Evolutionary conservation across 2,797 vertebrate species (phyloP).

Genomic region (Naso thynnoides): DNA sequence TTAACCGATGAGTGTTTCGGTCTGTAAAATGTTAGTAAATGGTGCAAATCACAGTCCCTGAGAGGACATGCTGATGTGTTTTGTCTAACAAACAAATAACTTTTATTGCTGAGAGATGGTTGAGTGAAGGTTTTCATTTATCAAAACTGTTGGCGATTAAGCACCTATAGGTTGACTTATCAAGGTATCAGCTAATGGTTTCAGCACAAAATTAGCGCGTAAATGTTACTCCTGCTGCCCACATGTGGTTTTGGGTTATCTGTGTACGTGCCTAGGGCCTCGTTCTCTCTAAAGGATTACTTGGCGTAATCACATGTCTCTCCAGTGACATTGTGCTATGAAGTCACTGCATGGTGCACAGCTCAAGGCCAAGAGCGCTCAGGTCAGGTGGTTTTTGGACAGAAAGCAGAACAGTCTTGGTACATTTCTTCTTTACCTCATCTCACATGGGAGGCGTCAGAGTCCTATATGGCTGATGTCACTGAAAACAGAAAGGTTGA

Average conservation of each 20-base stretch:
- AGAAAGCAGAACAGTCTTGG: constrained; percentile 10
- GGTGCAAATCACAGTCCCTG: neutral
- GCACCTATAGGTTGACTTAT: neutral
- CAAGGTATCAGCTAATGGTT: neutral
- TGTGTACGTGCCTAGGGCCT: constrained; percentile 64
- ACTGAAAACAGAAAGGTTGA: constrained; percentile 74
- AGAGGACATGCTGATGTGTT: neutral
- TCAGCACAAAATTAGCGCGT: neutral
- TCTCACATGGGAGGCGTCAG: constrained; percentile 29
- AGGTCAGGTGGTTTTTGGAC: constrained; percentile 45
- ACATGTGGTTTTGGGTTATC: constrained; percentile 42
- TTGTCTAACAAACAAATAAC: neutral
- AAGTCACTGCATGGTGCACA: constrained; percentile 37
- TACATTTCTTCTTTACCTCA: constrained; percentile 30
- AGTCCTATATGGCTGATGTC: constrained; percentile 83
- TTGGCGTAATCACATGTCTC: constrained; percentile 38
- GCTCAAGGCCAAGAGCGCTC: constrained; percentile 57
- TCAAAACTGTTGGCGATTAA: neutral
- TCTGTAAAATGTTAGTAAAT: neutral
- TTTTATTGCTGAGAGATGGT: neutral
- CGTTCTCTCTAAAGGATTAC: constrained; percentile 39
- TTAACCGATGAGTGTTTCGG: neutral
- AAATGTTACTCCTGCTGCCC: neutral
- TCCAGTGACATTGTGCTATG: constrained; percentile 49
- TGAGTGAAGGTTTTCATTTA: too few species aligned